Evolutionary conservation across 2,113 vertebrate genomes (phyloP), one percentile per base, ranked within the genome.

Genomic region (Anarrhichthys ocellatus): DNA sequence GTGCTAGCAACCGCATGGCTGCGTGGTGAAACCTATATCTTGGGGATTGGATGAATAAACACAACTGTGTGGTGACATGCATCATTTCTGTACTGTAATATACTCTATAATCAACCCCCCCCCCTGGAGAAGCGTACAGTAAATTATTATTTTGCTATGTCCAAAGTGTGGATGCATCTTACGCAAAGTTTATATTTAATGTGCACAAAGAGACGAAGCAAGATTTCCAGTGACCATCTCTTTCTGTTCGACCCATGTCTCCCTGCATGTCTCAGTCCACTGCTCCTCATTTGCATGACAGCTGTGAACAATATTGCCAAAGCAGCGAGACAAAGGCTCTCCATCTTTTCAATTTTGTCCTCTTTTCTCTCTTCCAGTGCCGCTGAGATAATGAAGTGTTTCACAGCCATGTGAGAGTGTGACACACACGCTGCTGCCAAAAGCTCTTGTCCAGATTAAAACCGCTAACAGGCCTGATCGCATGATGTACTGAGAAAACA

Each of bases 221-320:
- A 48, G 40, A 44, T 66, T 68, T 78, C 38, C 59, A 24, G 5
- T 24, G 67, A 54, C 73, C 58, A 56, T 89, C 73, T 88, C 67
- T 68, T 29, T 77, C 61, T 71, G 52, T 50, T 79, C 58, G 17
- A 2, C 40, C 24, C 34, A 29, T 87, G 67, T 80, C 67, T 73
- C 72, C 27, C 66, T 7, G 36, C 72, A 61, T 73, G 76, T 62
- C 62, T 86, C 73, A 84, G 81, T 82, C 81, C 78, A 70, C 73
- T 83, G 89, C 81, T 76, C 54, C 79, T 91, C 79, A 89, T 92
- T 92, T 92, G 86, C 89, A 91, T 91, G 87, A 88, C 82, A 82
- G 89, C 83, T 73, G 80, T 80, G 83, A 85, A 87, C 75, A 86
- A 89, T 86, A 89, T 89, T 82, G 78, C 73, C 59, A 46, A 86